These are phyloP conservation scores for Drosophila nasuta DNA, from an alignment of 1,140 invertebrate genomes.

Conservation along the genomic window DNA sequence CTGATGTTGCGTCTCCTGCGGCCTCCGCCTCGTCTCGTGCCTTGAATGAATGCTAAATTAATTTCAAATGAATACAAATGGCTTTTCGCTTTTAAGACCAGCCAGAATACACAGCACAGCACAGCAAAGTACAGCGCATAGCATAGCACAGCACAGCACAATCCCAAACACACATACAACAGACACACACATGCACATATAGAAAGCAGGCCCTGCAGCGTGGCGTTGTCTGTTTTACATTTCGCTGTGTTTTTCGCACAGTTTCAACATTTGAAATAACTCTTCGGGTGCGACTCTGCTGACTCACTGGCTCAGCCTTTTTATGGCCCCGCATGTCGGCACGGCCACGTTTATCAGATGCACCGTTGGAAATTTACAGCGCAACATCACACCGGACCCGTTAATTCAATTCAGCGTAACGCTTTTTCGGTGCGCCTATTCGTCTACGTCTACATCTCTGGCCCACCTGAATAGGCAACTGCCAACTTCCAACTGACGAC, in stretches of 20 bases:
- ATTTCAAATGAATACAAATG: slow-evolving; percentile 84
- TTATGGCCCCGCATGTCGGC: slow-evolving; percentile 54
- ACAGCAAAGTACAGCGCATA: slow-evolving; percentile 43
- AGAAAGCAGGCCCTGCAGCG: slow-evolving; percentile 28
- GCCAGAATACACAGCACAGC: slow-evolving; percentile 43
- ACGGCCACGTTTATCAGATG: slow-evolving; percentile 76
- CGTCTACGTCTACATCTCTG: slow-evolving; percentile 13
- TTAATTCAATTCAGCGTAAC: slow-evolving; percentile 80
- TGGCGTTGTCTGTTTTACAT: slow-evolving; percentile 72
- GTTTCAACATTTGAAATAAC: slow-evolving; percentile 71
- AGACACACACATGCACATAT: slow-evolving; percentile 12
- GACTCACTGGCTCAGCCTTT: slow-evolving; percentile 55
- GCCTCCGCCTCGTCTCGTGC: slow-evolving; percentile 44
- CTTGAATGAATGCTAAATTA: slow-evolving; percentile 83
- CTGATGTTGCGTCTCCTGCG: slow-evolving; percentile 58
- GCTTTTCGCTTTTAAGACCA: slow-evolving; percentile 82
- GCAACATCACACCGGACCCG: slow-evolving; percentile 61
- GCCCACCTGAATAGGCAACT: slow-evolving; percentile 6
- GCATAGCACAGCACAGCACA: slow-evolving; percentile 13
- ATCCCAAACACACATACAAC: slow-evolving; percentile 6
- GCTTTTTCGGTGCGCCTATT: slow-evolving; percentile 45
- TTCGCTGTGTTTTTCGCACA: slow-evolving; percentile 61
- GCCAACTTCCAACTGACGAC: neutral
- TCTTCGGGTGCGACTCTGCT: slow-evolving; percentile 52
- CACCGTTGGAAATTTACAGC: slow-evolving; percentile 76